These are phyloP conservation scores for Plecotus auritus DNA, from an alignment of 2,113 vertebrate species.

Conservation along the genomic window DNA sequence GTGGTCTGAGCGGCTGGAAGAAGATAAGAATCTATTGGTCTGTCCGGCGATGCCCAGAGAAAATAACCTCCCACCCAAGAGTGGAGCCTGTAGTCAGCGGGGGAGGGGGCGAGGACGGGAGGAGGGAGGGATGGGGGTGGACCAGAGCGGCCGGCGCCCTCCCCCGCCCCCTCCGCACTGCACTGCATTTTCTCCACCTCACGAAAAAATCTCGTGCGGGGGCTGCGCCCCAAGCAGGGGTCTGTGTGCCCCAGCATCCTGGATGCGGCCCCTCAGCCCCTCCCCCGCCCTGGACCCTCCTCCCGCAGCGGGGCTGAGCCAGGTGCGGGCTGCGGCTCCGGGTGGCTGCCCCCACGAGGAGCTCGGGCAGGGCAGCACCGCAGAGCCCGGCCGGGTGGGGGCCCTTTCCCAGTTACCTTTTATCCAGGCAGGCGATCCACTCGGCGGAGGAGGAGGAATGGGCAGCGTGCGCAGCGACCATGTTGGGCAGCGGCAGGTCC, in stretches of 20 bases:
- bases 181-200: not conserved
- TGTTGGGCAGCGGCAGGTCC: conserved; percentile 81
- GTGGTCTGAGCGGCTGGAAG: not conserved
- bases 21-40: not conserved
- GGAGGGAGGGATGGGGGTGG: not conserved
- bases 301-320: not conserved
- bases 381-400: not conserved
- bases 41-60: not conserved
- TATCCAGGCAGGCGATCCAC: conserved; percentile 96
- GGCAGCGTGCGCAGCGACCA: conserved; percentile 92
- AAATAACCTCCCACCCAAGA: not conserved
- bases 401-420: conserved; percentile 84
- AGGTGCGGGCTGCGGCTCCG: not conserved
- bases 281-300: not conserved
- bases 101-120: not conserved
- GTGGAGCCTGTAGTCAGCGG: not conserved
- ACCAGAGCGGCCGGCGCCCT: not conserved
- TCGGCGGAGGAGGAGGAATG: conserved; percentile 90
- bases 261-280: not conserved
- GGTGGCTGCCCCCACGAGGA: not conserved
- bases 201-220: not conserved
- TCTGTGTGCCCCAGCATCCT: not conserved
- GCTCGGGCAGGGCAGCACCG: not conserved
- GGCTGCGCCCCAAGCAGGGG: not conserved
- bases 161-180: not conserved